Evolutionary conservation across 2,797 vertebrate genomes (phyloP).

Genomic region (Hydrocynus forskahlii): DNA sequence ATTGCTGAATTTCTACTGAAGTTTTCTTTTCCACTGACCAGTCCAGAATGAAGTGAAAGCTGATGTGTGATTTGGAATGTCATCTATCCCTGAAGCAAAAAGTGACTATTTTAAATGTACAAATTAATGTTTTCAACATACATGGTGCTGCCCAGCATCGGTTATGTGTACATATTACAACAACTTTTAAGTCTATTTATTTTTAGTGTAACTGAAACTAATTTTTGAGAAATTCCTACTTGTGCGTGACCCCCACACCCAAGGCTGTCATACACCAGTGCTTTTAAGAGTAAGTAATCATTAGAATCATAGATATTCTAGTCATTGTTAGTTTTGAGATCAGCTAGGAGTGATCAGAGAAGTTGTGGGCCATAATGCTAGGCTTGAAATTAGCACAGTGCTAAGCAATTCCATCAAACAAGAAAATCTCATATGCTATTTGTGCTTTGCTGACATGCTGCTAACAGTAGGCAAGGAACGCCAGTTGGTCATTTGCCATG

Average conservation of each 20-base stretch:
- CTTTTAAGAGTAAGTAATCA: neutral
- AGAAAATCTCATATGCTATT: neutral
- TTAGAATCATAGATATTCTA: neutral
- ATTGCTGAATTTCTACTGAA: constrained; percentile 1
- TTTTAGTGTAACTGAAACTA: constrained; percentile 66
- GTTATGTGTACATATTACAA: constrained; percentile 62
- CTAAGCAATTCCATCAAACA: too few species aligned
- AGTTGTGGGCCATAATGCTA: neutral
- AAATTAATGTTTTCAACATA: constrained; percentile 64
- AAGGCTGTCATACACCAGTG: neutral
- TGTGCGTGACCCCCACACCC: neutral
- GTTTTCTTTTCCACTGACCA: constrained; percentile 27
- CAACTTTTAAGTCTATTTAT: constrained; percentile 76
- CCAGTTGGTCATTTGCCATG: constrained; percentile 5
- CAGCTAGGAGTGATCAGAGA: neutral
- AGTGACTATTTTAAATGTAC: constrained; percentile 37
- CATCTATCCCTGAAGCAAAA: constrained; percentile 29
- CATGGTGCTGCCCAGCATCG: constrained; percentile 57
- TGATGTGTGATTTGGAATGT: constrained; percentile 40
- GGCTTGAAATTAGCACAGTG: neutral
- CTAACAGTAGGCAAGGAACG: neutral
- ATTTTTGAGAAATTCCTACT: neutral
- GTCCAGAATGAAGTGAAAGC: constrained; percentile 42
- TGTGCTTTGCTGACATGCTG: neutral
- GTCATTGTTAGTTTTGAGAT: neutral